These are phyloP conservation scores for Megalops cyprinoides DNA, from an alignment of 2,797 vertebrate species.

Conservation along the genomic window DNA sequence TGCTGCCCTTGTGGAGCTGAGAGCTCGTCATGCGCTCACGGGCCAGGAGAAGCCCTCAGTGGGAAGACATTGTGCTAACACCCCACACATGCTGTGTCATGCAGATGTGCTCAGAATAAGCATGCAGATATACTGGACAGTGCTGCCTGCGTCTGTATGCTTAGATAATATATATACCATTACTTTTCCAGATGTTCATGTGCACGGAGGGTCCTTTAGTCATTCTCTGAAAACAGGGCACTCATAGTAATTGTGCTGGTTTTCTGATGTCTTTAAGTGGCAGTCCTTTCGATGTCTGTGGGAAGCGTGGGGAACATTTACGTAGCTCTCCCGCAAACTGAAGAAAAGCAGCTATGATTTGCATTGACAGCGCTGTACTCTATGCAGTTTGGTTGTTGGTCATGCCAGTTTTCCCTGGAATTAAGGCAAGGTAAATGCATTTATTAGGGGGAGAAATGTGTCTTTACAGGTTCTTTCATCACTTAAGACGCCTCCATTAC, in stretches of 20 bases:
- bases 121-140: no score
- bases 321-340: constrained; percentile 15
- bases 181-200: constrained; percentile 1
- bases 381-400: constrained; percentile 27
- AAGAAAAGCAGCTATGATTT: constrained; percentile 8
- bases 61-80: background rate
- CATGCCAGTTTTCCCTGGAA: constrained; percentile 19
- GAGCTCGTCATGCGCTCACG: background rate
- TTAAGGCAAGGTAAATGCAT: constrained; percentile 25
- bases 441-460: background rate
- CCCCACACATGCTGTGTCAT: background rate
- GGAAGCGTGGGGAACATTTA: background rate
- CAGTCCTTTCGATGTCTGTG: no score
- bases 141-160: no score
- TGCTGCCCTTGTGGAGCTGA: background rate
- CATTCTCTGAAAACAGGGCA: no score
- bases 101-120: background rate
- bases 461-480: constrained; percentile 26
- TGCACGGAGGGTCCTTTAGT: background rate
- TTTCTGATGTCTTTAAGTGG: no score
- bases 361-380: constrained; percentile 24
- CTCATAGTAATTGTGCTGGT: no score
- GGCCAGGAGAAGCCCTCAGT: constrained; percentile 1
- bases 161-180: background rate
- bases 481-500: constrained; percentile 21